Percentiles rank a stretch among this genome's conserved stretches.
Conservation (phyloP, 1,140 invertebrate species). For the Amphibalanus amphitrite region DNA sequence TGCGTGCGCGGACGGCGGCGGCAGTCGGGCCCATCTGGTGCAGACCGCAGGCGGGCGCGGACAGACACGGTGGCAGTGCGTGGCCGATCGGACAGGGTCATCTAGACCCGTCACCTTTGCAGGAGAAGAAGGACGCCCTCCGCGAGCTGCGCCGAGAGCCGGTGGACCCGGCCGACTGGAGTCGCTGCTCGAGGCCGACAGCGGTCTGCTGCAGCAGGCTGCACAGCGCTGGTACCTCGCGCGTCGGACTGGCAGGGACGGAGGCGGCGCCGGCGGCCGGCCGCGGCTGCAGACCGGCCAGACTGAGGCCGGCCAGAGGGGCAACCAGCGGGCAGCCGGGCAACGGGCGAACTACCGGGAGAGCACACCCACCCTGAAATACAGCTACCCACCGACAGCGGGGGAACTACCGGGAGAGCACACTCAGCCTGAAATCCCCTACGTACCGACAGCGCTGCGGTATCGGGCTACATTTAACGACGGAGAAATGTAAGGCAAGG, state of each 20-base stretch:
- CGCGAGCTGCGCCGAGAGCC: neutral
- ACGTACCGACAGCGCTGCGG: no score
- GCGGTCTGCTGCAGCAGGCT: conserved; percentile 21
- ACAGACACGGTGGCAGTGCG: no score
- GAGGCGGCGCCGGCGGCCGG: neutral
- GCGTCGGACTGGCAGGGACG: neutral
- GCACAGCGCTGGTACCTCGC: conserved; percentile 15
- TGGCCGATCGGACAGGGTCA: neutral
- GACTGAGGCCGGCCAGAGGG: conserved; percentile 4
- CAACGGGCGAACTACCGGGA: conserved; percentile 25
- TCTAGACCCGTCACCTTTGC: neutral
- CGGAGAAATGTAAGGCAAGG: no score
- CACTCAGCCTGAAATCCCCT: no score
- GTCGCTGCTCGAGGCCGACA: conserved; percentile 11
- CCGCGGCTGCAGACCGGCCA: neutral
- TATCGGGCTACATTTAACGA: no score
- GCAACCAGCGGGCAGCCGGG: neutral
- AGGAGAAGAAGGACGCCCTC: conserved; percentile 5
- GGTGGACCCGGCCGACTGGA: neutral
- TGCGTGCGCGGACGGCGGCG: no score
- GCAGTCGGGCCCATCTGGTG: neutral
- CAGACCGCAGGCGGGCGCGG: neutral
- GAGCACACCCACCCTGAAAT: no score
- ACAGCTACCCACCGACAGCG: no score
- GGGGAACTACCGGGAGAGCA: no score